These are phyloP conservation scores for Cryptus armator DNA, from an alignment of 2,888 invertebrate genomes.

Conservation along the genomic window DNA sequence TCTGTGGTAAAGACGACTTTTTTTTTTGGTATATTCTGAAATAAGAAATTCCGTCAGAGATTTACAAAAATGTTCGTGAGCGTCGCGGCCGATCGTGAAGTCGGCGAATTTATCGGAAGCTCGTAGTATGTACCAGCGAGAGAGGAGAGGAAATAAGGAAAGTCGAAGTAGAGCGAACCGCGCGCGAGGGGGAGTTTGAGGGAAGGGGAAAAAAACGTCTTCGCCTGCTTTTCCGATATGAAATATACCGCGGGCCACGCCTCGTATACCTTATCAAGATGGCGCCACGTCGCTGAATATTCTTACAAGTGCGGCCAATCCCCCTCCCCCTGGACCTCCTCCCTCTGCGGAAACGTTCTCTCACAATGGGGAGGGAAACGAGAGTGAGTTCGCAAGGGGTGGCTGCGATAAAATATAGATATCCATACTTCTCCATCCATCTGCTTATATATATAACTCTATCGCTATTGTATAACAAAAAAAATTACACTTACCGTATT, in stretches of 20 bases:
- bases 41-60: conserved; percentile 39
- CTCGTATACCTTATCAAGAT: conserved; percentile 78
- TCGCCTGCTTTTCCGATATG: conserved; percentile 73
- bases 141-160: conserved; percentile 36
- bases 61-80: conserved; percentile 59
- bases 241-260: conserved; percentile 79
- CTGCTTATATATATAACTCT: not conserved
- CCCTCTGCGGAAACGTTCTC: not conserved
- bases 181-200: conserved; percentile 9
- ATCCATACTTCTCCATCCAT: conserved; percentile 10
- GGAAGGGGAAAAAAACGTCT: conserved; percentile 31
- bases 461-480: not conserved
- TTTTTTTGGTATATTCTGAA: conserved; percentile 38
- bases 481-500: not conserved
- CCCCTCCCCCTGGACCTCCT: conserved; percentile 34
- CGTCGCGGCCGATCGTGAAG: conserved; percentile 68
- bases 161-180: conserved; percentile 35
- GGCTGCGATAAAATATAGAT: conserved; percentile 11
- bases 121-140: conserved; percentile 62
- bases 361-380: conserved; percentile 10
- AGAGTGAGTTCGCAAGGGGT: not conserved
- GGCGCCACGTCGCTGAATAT: conserved; percentile 73
- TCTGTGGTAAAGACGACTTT: not conserved
- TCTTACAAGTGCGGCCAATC: conserved; percentile 54
- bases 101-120: conserved; percentile 74